phyloP scores from a whole-genome alignment of 2,888 invertebrate genomes.

The Anticlea derivata region DNA sequence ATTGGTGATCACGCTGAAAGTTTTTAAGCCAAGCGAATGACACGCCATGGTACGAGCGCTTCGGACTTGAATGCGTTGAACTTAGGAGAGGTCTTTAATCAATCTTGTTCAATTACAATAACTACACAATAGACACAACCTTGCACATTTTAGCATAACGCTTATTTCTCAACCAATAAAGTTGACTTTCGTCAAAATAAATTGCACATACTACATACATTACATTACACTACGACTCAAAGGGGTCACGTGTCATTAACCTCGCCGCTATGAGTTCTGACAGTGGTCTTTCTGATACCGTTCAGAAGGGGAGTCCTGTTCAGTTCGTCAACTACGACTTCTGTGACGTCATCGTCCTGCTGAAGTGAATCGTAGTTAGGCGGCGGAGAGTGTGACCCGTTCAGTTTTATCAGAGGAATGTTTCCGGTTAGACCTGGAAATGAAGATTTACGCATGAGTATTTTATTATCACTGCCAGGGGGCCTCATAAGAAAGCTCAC shows the following conservation, averaged over 20 bases:
- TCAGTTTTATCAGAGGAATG: conserved; percentile 59
- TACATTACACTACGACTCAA: not conserved
- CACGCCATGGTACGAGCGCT: too few species aligned
- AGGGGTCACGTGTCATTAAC: conserved; percentile 56
- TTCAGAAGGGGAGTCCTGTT: conserved; percentile 50
- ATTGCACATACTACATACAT: not conserved
- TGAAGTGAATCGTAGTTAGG: conserved; percentile 64
- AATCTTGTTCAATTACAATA: conserved; percentile 16
- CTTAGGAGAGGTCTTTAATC: not conserved
- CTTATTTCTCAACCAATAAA: not conserved
- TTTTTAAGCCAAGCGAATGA: too few species aligned
- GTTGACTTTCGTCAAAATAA: not conserved
- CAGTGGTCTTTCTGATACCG: conserved; percentile 27
- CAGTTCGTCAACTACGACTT: conserved; percentile 62
- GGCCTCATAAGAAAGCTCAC: too few species aligned
- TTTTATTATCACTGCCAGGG: too few species aligned
- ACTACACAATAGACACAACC: conserved; percentile 16
- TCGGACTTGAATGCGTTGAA: too few species aligned
- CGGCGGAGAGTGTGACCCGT: conserved; percentile 57
- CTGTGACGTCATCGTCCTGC: conserved; percentile 58
- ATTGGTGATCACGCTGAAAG: too few species aligned
- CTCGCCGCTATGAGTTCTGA: conserved; percentile 39
- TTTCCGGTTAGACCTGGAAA: conserved; percentile 68
- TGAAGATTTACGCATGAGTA: too few species aligned
- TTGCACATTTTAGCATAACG: conserved; percentile 4